Conservation (phyloP, 2,797 vertebrate species). For the Mycteria americana region DNA sequence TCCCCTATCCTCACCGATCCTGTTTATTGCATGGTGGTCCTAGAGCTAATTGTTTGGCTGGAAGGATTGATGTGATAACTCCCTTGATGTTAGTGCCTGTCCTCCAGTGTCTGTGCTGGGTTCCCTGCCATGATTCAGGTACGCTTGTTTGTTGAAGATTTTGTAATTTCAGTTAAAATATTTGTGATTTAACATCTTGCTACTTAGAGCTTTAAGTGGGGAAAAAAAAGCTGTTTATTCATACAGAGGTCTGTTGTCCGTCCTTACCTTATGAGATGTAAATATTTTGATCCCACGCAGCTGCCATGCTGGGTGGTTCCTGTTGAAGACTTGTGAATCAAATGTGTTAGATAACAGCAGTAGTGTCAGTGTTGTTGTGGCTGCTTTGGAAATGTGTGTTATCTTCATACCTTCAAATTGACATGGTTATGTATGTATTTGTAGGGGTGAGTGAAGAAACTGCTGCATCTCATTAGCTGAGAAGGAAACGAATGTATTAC, state of each 20-base stretch:
- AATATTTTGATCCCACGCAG: neutral
- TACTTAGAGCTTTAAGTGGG: neutral
- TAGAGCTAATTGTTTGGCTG: neutral
- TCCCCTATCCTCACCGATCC: neutral
- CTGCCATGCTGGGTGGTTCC: neutral
- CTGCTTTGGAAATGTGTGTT: neutral
- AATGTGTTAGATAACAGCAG: neutral
- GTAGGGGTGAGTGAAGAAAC: neutral
- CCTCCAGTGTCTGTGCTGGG: neutral
- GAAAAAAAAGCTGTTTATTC: neutral
- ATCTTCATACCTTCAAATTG: neutral
- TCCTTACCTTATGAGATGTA: neutral
- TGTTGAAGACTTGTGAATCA: neutral
- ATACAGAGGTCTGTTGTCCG: neutral
- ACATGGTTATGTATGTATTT: neutral
- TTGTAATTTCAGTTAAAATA: neutral
- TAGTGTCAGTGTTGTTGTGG: neutral
- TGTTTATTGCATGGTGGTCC: neutral
- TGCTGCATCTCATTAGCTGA: neutral
- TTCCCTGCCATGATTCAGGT: neutral
- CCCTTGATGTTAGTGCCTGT: neutral
- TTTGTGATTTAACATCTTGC: neutral
- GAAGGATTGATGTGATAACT: neutral
- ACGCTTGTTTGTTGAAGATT: neutral
- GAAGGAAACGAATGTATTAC: neutral